phyloP scores from a whole-genome alignment of 2,888 invertebrate species.

The Pollenia angustigena region DNA sequence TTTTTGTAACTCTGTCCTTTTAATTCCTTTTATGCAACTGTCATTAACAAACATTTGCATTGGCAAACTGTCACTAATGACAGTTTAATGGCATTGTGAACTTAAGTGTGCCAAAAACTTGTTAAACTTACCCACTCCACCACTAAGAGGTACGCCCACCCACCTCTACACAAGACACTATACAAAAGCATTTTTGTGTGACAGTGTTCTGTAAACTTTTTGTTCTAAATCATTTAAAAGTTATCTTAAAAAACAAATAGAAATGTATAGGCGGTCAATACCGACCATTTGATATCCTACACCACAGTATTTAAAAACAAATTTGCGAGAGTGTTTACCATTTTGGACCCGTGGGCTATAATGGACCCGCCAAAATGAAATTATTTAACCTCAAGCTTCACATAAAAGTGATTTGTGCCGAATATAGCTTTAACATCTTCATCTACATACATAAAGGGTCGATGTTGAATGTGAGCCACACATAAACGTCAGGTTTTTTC shows the following conservation, averaged over 20 bases:
- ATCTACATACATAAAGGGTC: too few species aligned
- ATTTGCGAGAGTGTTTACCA: too few species aligned
- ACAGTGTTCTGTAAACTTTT: background rate
- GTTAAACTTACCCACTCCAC: background rate
- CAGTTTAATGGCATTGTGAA: constrained; percentile 66
- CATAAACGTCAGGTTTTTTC: too few species aligned
- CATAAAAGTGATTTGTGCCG: too few species aligned
- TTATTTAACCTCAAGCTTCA: too few species aligned
- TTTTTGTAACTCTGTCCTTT: constrained; percentile 31
- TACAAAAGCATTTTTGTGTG: background rate
- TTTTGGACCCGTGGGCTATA: too few species aligned
- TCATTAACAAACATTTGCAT: constrained; percentile 64
- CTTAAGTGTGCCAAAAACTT: constrained; percentile 57
- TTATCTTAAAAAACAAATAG: background rate
- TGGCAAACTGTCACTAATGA: constrained; percentile 71
- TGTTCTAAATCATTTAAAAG: constrained; percentile 41
- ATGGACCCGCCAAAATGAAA: too few species aligned
- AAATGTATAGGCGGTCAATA: too few species aligned
- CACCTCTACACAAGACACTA: background rate
- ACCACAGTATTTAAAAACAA: too few species aligned
- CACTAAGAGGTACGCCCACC: background rate
- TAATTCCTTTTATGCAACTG: constrained; percentile 56
- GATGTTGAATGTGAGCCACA: too few species aligned
- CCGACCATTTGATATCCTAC: too few species aligned
- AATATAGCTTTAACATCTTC: too few species aligned